phyloP scores from a whole-genome alignment of 2,888 invertebrate genomes.

The Argyresthia goedartella region DNA sequence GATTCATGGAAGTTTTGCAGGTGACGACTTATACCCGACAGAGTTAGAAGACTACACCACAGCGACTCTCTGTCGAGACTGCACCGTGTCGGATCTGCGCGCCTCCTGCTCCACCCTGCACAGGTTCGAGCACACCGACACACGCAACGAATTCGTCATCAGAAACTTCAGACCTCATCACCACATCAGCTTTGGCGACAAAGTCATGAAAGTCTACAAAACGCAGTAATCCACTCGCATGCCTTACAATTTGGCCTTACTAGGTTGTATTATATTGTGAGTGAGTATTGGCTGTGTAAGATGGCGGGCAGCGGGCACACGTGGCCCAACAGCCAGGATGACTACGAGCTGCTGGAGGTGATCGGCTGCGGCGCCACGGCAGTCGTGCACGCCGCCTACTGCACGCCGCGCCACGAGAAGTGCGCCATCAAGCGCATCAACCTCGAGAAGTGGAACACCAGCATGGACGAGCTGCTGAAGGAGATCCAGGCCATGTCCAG shows the following conservation, averaged over 20 bases:
- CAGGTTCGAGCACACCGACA: slow-evolving; percentile 30
- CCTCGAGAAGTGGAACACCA: slow-evolving; percentile 99
- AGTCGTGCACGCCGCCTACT: slow-evolving; percentile 95
- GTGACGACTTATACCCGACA: slow-evolving; percentile 60
- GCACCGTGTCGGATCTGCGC: slow-evolving; percentile 43
- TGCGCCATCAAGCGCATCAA: slow-evolving; percentile 99
- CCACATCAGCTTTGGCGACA: slow-evolving; percentile 53
- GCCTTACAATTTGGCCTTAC: slow-evolving; percentile 44
- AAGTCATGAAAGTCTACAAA: slow-evolving; percentile 21
- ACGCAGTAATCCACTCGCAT: slow-evolving; percentile 10
- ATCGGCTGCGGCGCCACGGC: slow-evolving; percentile 99
- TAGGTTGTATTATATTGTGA: slow-evolving; percentile 37
- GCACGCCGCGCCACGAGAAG: slow-evolving; percentile 93
- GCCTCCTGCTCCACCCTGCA: slow-evolving; percentile 30
- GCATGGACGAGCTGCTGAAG: slow-evolving; percentile 97
- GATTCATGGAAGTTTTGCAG: slow-evolving; percentile 25
- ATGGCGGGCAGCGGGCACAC: slow-evolving; percentile 49
- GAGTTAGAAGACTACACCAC: slow-evolving; percentile 26
- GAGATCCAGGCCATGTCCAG: slow-evolving; percentile 98
- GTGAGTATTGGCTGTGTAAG: no score
- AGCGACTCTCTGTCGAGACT: slow-evolving; percentile 19
- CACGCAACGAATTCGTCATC: slow-evolving; percentile 23
- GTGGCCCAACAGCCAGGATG: slow-evolving; percentile 95
- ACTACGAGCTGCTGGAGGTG: slow-evolving; percentile 94
- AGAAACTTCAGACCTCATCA: slow-evolving; percentile 39